phyloP scores from a whole-genome alignment of 2,888 invertebrate genomes.

The Dromius quadrimaculatus region DNA sequence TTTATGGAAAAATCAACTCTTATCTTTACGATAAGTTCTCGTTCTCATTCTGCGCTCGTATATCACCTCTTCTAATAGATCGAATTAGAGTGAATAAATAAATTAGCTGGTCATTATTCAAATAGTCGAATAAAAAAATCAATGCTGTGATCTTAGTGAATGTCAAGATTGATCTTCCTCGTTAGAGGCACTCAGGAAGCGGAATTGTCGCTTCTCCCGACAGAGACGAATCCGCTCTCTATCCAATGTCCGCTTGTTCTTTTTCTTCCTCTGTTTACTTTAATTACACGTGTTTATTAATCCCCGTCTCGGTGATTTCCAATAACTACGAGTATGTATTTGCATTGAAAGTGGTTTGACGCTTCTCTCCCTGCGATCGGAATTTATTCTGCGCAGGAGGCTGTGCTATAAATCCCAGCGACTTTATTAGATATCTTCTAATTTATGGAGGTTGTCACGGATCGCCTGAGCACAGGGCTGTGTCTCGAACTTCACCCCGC shows the following conservation, averaged over 20 bases:
- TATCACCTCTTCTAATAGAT: no score
- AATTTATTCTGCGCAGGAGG: constrained; percentile 65
- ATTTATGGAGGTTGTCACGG: constrained; percentile 66
- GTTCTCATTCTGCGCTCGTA: no score
- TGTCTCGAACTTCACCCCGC: background rate
- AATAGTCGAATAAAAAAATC: constrained; percentile 34
- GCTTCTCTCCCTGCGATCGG: constrained; percentile 57
- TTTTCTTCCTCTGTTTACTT: constrained; percentile 4
- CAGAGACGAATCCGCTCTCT: constrained; percentile 17
- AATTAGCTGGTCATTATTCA: constrained; percentile 17
- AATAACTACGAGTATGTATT: constrained; percentile 40
- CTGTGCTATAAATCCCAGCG: constrained; percentile 66
- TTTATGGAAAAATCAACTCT: no score
- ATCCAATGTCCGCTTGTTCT: background rate
- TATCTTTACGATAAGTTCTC: no score
- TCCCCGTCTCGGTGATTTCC: constrained; percentile 44
- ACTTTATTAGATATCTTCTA: constrained; percentile 68
- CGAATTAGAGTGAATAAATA: constrained; percentile 3
- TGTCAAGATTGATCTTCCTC: constrained; percentile 30
- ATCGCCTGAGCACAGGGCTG: constrained; percentile 40
- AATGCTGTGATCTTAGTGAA: constrained; percentile 6
- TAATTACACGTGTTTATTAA: constrained; percentile 49
- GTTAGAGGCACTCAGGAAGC: constrained; percentile 24
- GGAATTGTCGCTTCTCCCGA: constrained; percentile 22
- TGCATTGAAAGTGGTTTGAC: constrained; percentile 47